Evolutionary conservation across 2,797 vertebrate genomes (phyloP), one percentile per base, ranked within the genome.

Genomic region (Megalops cyprinoides): DNA sequence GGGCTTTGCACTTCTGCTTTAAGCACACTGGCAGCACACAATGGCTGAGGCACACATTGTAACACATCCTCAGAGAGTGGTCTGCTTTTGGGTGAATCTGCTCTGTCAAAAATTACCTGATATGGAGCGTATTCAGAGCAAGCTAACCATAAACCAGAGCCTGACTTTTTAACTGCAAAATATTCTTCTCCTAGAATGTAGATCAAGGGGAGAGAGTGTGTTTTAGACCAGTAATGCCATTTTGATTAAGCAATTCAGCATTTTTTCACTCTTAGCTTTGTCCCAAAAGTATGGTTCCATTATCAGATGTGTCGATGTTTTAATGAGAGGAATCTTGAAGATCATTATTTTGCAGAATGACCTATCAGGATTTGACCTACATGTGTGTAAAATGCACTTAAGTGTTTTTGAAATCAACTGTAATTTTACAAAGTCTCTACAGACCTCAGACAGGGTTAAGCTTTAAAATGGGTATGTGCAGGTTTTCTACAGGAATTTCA

Each of bases 31-130:
- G 10, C 37, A 8, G 67, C 20, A 44, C 0, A 23, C 37, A n/a
- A 20, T 18, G 8, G 18, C 67, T 23, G 4, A 39, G n/a, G 28
- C 1, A 31, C n/a, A 71, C 37, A 42, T 23, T 71, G 39, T 39
- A 71, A n/a, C 37, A 23, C 1, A 44, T 23, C 67, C 44, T 31
- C 44, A 74, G 46, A 48, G 71, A 48, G 23, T 74, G 18, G 48
- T 28, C 42, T 12, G 42, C 71, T 39, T 46, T 74, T 44, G 44
- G 48, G 42, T 48, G 74, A 49, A 74, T 31, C 46, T 44, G 28
- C 71, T 74, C 25, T 5, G 18, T 18, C 31, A 46, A 74, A 74
- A 74, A 44, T 8, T 71, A 74, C 46, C 49, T 74, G 46, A 74
- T 25, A 74, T 20, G 6, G 71, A 74, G 71, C 15, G 14, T 31